Conservation (phyloP, 2,113 vertebrate genomes). For the Pangasianodon gigas region DNA sequence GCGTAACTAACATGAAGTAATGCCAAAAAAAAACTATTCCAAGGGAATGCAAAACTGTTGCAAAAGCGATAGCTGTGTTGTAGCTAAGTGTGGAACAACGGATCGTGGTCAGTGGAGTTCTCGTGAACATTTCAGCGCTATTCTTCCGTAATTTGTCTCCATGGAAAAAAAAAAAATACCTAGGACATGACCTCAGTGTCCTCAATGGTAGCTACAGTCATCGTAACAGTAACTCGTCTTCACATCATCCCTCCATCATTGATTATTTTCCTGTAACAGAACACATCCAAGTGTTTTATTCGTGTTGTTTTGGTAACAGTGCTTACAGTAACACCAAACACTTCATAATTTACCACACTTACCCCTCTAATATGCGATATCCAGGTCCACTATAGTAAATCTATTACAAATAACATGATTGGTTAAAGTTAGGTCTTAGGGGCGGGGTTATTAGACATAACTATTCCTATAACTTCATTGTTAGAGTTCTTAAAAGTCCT, state of each 20-base stretch:
- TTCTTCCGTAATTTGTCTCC: no score
- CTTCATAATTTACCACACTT: not conserved
- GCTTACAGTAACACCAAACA: not conserved
- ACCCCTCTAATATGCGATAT: not conserved
- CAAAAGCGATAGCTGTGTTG: not conserved
- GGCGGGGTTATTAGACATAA: not conserved
- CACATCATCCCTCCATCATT: no score
- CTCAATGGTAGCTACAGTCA: no score
- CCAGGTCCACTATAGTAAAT: not conserved
- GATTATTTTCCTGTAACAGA: not conserved
- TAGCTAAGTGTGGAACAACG: no score
- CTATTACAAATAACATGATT: not conserved
- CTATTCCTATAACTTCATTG: not conserved
- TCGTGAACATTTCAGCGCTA: no score
- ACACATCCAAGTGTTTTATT: not conserved
- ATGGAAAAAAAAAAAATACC: no score
- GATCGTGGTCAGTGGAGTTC: no score
- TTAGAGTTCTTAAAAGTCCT: not conserved
- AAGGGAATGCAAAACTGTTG: not conserved
- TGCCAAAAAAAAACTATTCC: not conserved
- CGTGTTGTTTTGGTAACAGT: not conserved
- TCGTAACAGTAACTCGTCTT: no score
- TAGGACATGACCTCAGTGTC: no score
- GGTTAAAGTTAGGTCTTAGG: not conserved
- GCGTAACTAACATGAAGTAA: not conserved